Base-by-base conservation (phyloP, 2,888 invertebrate species). In the Miltochrista miniata region DNA sequence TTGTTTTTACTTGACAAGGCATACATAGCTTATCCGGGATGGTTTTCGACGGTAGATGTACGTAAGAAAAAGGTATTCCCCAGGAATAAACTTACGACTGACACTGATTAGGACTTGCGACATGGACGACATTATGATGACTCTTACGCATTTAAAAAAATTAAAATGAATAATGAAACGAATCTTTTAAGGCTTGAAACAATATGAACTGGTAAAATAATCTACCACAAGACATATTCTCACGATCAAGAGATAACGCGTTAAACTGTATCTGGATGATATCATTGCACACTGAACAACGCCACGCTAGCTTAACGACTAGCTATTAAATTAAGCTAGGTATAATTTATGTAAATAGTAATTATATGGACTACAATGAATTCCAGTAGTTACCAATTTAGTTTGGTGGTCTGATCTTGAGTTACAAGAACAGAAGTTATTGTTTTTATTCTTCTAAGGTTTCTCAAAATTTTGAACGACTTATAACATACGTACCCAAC, bases 201-300 rank as follows among this genome's bases (percentile, higher is more conserved):
- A 58, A 61, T 61, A 57, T 52, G 47, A 66, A 57, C 54, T 60
- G 54, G 50, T 47, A 51, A 38, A 53, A 47, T 54, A 48, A 56
- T 57, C 53, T 56, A 54, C 39, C 45, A 51, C 48, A 59, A 65
- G 64, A 62, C 40, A 44, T 47, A 63, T 59, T 78, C 79, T 68
- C 82, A 81, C 77, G 76, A 70, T 66, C 72, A 62, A 56, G 65
- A 63, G 70, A 63, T 66, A 24, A 24, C 2, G 18, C 76, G 70
- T 56, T 64, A 64, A 65, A 74, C 72, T 74, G 73, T 75, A 79
- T 82, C 76, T 73, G 69, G 65, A 73, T 83, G 84, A 85, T 83
- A 84, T 85, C 79, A 83, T 74, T 70, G 70, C 64, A 59, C 52
- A 64, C 49, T 67, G 62, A 72, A 75, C 74, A 74, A n/a, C n/a